Evolutionary conservation across 2,113 vertebrate species (phyloP).

Genomic region (Psettodes erumei): DNA sequence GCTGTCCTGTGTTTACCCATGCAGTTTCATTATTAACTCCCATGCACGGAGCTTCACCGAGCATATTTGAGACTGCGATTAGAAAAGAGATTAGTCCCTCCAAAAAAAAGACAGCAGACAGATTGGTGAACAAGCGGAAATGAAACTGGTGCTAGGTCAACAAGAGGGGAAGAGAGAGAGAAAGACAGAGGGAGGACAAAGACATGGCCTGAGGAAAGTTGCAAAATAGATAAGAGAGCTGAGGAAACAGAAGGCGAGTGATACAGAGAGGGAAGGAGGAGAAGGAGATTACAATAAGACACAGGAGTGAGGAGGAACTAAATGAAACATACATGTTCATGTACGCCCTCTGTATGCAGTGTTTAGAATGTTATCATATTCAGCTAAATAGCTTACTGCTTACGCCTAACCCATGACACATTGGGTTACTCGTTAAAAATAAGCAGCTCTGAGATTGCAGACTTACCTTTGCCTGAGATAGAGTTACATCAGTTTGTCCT

Average conservation of each 20-base stretch:
- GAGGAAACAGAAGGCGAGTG: conserved; percentile 58
- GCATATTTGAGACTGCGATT: conserved; percentile 56
- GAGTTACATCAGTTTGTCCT: neutral
- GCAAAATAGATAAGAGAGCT: conserved; percentile 63
- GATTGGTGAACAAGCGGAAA: conserved; percentile 63
- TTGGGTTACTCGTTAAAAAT: neutral
- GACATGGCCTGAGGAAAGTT: conserved; percentile 60
- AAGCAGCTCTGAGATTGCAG: neutral
- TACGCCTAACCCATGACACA: neutral
- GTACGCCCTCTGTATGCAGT: neutral
- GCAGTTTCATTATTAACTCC: conserved; percentile 59
- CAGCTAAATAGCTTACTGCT: neutral
- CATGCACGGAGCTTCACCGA: conserved; percentile 34
- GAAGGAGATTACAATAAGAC: conserved; percentile 22
- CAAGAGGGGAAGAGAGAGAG: conserved; percentile 27
- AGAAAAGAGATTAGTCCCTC: conserved; percentile 49
- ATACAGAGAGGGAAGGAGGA: conserved; percentile 30
- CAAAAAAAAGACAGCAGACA: conserved; percentile 41
- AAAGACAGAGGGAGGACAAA: conserved; percentile 28
- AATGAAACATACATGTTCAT: conserved; percentile 30
- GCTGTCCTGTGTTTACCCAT: conserved; percentile 48
- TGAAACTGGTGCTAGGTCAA: conserved; percentile 68
- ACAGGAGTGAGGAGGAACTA: conserved; percentile 17
- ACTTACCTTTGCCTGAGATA: neutral
- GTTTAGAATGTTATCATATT: neutral